Conservation (phyloP, 2,797 vertebrate species). For the Phalanger gymnotis region DNA sequence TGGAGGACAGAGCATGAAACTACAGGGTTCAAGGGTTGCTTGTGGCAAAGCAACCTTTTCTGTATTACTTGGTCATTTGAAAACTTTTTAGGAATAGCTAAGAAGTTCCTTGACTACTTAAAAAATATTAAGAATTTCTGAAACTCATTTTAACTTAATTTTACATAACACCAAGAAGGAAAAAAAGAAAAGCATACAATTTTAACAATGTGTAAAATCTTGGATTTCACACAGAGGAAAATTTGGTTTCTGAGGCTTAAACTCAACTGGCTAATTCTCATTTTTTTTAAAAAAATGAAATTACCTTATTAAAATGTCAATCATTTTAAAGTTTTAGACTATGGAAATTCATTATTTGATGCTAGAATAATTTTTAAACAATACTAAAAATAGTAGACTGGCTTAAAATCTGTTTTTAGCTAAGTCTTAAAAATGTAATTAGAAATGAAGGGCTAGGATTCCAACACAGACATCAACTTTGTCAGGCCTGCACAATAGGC, state of each 20-base stretch:
- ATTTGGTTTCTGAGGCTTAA: conserved; percentile 14
- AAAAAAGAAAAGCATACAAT: neutral
- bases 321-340: neutral
- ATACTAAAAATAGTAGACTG: conserved; percentile 1
- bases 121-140: conserved; percentile 22
- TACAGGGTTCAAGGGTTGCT: neutral
- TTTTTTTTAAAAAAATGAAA: neutral
- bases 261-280: neutral
- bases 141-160: conserved; percentile 20
- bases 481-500: conserved; percentile 1
- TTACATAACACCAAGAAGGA: neutral
- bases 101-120: neutral
- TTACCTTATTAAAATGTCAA: conserved; percentile 35
- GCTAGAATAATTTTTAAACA: conserved; percentile 12
- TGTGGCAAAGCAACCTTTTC: neutral
- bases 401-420: conserved; percentile 1
- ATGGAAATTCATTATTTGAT: conserved; percentile 29
- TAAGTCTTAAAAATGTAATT: conserved; percentile 35
- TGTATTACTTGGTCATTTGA: neutral
- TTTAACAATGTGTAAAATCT: neutral
- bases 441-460: neutral
- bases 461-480: conserved; percentile 18
- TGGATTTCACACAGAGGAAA: conserved; percentile 9
- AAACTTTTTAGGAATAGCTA: neutral
- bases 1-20: neutral